Conservation (phyloP, 1,140 invertebrate species). For the Drosophila albomicans region DNA sequence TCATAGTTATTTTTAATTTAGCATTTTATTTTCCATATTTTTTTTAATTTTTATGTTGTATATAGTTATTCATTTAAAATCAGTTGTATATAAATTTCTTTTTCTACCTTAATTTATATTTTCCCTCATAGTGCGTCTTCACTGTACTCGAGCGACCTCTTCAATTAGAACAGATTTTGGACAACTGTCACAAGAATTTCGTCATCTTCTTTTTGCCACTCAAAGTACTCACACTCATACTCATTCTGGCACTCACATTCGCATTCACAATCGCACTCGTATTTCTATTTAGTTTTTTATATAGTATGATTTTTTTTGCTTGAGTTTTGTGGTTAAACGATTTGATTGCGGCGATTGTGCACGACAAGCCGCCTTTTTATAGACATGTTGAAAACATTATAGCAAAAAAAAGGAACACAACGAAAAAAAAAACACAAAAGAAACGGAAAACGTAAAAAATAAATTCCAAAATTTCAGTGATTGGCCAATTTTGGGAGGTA, state of each 20-base stretch:
- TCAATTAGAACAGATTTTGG: slow-evolving; percentile 63
- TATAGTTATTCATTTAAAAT: no score
- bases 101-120: no score
- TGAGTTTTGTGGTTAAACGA: slow-evolving; percentile 29
- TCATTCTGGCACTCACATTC: slow-evolving; percentile 40
- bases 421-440: slow-evolving; percentile 4
- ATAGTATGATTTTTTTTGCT: background rate
- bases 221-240: slow-evolving; percentile 31
- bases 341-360: slow-evolving; percentile 27
- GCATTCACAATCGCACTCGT: slow-evolving; percentile 1
- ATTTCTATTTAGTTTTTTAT: slow-evolving; percentile 13
- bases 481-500: slow-evolving; percentile 67
- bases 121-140: background rate
- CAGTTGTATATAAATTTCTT: no score
- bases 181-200: slow-evolving; percentile 54
- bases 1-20: no score
- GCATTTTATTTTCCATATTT: no score
- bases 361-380: slow-evolving; percentile 35
- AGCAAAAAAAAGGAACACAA: background rate
- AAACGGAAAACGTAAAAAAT: slow-evolving; percentile 15
- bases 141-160: slow-evolving; percentile 25
- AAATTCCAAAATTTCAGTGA: slow-evolving; percentile 44
- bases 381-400: slow-evolving; percentile 8
- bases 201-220: background rate
- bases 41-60: no score